Conservation (phyloP, 2,888 invertebrate genomes). For the Aleiodes testaceus region DNA sequence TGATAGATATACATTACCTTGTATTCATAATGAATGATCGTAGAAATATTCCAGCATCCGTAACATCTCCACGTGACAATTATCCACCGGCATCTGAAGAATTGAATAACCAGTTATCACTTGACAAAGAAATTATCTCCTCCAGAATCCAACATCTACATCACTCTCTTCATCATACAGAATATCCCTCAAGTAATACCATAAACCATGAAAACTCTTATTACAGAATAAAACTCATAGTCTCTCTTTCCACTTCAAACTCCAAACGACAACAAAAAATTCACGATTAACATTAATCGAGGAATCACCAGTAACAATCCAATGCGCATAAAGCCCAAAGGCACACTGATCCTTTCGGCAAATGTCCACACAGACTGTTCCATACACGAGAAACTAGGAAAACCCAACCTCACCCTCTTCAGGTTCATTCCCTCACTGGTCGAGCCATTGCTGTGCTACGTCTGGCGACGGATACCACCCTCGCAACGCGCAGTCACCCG, state of each 20-base stretch:
- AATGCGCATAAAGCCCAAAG: constrained; percentile 60
- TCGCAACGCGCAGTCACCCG: constrained; percentile 31
- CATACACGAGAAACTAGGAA: constrained; percentile 27
- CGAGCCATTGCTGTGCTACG: constrained; percentile 56
- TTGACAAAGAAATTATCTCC: neutral
- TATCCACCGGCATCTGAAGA: constrained; percentile 43
- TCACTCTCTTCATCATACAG: no score
- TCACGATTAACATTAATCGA: neutral
- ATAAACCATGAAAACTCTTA: no score
- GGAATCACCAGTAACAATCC: constrained; percentile 9
- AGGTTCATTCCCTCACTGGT: constrained; percentile 45
- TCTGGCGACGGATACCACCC: constrained; percentile 43
- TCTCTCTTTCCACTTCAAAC: neutral
- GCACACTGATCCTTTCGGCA: constrained; percentile 63
- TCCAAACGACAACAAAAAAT: neutral
- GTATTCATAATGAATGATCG: no score
- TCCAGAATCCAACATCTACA: no score
- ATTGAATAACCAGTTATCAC: constrained; percentile 47
- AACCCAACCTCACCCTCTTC: constrained; percentile 3
- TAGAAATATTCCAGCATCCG: no score
- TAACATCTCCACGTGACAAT: constrained; percentile 27
- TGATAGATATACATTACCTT: no score
- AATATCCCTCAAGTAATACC: no score
- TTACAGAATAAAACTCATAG: no score
- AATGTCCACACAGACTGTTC: constrained; percentile 61